phyloP scores from a whole-genome alignment of 2,888 invertebrate species.

The Hydroisotoma schaefferi region DNA sequence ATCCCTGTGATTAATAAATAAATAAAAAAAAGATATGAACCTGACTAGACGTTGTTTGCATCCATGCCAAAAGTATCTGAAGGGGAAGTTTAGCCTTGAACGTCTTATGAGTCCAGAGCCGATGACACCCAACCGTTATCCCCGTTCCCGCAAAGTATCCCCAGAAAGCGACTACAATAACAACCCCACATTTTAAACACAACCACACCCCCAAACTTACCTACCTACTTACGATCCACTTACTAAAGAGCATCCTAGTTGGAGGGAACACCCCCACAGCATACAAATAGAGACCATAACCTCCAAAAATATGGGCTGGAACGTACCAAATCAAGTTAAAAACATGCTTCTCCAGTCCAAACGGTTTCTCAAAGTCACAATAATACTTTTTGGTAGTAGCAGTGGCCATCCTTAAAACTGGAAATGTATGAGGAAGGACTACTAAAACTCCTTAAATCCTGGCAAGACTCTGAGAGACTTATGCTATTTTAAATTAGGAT shows the following conservation, averaged over 20 bases:
- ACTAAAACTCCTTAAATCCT: no score
- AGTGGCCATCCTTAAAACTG: no score
- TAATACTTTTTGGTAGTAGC: slow-evolving; percentile 7
- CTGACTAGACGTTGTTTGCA: slow-evolving; percentile 23
- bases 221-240: no score
- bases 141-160: slow-evolving; percentile 18
- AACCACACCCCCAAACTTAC: no score
- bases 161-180: slow-evolving; percentile 2
- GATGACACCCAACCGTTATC: slow-evolving; percentile 26
- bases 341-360: slow-evolving; percentile 5
- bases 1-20: neutral
- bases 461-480: no score
- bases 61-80: slow-evolving; percentile 15
- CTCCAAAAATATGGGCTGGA: neutral
- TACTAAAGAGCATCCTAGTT: neutral
- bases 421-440: no score
- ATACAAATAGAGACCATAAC: neutral
- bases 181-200: no score
- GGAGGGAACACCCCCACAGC: neutral
- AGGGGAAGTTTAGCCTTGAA: slow-evolving; percentile 31
- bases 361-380: neutral
- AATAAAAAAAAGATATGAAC: slow-evolving; percentile 2
- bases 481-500: no score
- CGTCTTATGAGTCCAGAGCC: slow-evolving; percentile 30
- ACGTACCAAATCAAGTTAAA: slow-evolving; percentile 1